Percentiles rank a stretch among this genome's conserved stretches.
phyloP scores from a whole-genome alignment of 1,140 invertebrate species.

The Drosophila mauritiana region DNA sequence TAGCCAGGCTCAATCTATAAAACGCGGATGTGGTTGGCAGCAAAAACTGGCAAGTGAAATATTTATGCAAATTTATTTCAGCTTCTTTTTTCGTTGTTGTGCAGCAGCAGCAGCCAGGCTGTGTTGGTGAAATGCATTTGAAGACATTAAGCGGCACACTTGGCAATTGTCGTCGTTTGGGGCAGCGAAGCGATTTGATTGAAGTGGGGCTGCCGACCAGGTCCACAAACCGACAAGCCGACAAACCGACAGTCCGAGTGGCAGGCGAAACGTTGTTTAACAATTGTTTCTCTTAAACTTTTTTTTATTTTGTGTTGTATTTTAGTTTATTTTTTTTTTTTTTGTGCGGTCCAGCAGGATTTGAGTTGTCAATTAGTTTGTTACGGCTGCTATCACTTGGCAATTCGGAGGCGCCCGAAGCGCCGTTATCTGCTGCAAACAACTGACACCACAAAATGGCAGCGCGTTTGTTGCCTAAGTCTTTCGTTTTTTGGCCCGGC shows the following conservation, averaged over 20 bases:
- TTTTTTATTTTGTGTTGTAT: background rate
- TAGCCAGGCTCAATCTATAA: conserved; percentile 65
- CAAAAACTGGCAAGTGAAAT: conserved; percentile 77
- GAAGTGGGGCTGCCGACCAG: conserved; percentile 51
- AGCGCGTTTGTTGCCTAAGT: conserved; percentile 82
- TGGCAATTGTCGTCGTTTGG: conserved; percentile 80
- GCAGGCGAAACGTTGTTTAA: conserved; percentile 67
- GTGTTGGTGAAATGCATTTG: conserved; percentile 71
- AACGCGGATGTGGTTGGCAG: conserved; percentile 70
- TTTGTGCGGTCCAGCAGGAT: conserved; percentile 67
- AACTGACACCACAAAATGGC: conserved; percentile 56
- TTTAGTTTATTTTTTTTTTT: conserved; percentile 3
- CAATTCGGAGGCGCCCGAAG: conserved; percentile 59
- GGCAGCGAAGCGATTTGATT: conserved; percentile 67
- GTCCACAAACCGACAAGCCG: conserved; percentile 12
- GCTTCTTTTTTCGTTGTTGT: conserved; percentile 55
- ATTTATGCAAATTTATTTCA: conserved; percentile 81
- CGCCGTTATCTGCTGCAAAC: conserved; percentile 71
- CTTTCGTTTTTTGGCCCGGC: conserved; percentile 58
- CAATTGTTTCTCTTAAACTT: conserved; percentile 57
- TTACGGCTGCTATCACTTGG: conserved; percentile 69
- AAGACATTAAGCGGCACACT: conserved; percentile 81
- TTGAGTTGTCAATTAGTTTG: conserved; percentile 82
- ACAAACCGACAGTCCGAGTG: conserved; percentile 39
- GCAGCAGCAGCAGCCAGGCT: conserved; percentile 3